These are phyloP conservation scores for Blera fallax DNA, from an alignment of 2,888 invertebrate species.

Conservation along the genomic window DNA sequence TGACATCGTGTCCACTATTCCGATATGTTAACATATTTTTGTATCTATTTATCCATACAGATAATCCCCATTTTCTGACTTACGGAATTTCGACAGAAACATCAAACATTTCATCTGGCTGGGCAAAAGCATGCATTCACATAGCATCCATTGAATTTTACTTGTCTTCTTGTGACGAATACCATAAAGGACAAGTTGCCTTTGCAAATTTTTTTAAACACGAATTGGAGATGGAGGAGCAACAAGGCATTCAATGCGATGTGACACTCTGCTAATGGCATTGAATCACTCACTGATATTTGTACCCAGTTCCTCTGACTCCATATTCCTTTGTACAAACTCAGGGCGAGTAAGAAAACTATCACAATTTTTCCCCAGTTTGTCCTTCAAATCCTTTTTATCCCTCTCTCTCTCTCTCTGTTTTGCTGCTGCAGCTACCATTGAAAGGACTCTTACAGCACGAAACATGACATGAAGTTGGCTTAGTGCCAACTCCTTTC, in stretches of 20 bases:
- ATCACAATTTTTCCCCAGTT: not conserved
- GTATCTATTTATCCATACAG: too few species aligned
- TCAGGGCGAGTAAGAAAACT: not conserved
- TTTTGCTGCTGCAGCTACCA: not conserved
- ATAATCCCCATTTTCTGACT: too few species aligned
- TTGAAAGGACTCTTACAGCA: constrained; percentile 44
- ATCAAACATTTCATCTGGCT: too few species aligned
- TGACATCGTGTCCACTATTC: too few species aligned
- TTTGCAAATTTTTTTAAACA: not conserved
- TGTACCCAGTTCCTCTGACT: not conserved
- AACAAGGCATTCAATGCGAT: not conserved
- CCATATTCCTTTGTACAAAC: not conserved
- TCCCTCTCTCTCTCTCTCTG: not conserved
- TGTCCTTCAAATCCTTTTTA: not conserved
- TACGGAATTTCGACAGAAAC: too few species aligned
- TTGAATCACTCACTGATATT: constrained; percentile 20
- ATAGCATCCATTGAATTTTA: not conserved
- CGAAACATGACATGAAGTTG: constrained; percentile 58
- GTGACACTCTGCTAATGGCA: constrained; percentile 32
- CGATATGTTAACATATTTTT: too few species aligned
- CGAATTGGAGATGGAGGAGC: not conserved
- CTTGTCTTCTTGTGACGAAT: not conserved
- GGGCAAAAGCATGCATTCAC: not conserved
- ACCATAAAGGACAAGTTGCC: not conserved
- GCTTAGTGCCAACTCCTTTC: constrained; percentile 53